Evolutionary conservation across 1,140 invertebrate genomes (phyloP), one percentile per base, ranked within the genome.

Genomic region (Leptinotarsa undecemlineata): DNA sequence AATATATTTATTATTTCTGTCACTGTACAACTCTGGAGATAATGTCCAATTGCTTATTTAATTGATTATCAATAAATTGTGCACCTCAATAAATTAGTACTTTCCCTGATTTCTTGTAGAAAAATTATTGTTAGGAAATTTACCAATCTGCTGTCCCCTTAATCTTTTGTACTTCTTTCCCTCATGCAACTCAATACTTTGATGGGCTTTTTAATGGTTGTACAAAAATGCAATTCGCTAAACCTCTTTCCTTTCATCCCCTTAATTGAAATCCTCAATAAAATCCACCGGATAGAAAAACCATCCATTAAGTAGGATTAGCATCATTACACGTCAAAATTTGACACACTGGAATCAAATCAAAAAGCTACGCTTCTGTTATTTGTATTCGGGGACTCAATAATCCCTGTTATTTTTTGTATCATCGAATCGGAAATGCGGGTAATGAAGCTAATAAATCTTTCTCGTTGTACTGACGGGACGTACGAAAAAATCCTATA

Each of bases 391-490:
- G 15, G 51, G 15, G 51, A 57, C n/a, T 57, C 51, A 57, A 57
- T 57, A 17, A 57, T 57, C 51, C n/a, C n/a, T 14, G 51, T n/a
- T 57, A 19, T 5, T 57, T 57, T 57, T 19, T 57, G 15, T 57
- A 17, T 19, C 4, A 6, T 57, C 51, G 51, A 19, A n/a, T 19
- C 15, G n/a, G n/a, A 57, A 19, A n/a, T 57, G 51, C 51, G 51
- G 51, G 51, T 57, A 57, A 57, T 57, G 51, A 57, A 17, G 51
- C 15, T 17, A 57, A 57, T 57, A 57, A 57, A 57, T 57, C 51
- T 17, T 19, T 57, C 13, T 57, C 14, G n/a, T 15, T 17, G 51
- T 57, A 57, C 51, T 42, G 8, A 42, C 17, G 6, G 17, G 51
- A 17, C 4, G 15, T 57, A 19, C n/a, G 51, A 19, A 57, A 57